Percentiles rank a stretch among this genome's conserved stretches.
Evolutionary conservation across 2,888 invertebrate species (phyloP).

Genomic region (Caenorhabditis imperialis): DNA sequence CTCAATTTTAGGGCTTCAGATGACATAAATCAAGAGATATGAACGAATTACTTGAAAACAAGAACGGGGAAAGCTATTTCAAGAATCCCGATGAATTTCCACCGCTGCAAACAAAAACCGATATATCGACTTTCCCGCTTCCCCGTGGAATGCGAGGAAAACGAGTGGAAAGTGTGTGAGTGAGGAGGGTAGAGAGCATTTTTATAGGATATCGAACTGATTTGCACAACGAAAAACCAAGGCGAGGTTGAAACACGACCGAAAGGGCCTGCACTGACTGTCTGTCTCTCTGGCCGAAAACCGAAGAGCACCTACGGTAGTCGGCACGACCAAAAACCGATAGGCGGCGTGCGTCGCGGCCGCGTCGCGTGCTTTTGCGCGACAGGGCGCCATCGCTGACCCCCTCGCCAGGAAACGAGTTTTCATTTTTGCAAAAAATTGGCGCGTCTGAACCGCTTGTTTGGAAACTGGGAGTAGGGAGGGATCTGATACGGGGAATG

Average conservation of each 20-base stretch:
- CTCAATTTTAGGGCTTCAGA: neutral
- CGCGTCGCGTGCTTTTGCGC: slow-evolving; percentile 20
- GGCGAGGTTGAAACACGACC: slow-evolving; percentile 29
- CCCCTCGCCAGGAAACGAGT: slow-evolving; percentile 6
- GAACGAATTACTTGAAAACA: neutral
- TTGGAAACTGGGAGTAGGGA: no score
- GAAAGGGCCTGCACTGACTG: slow-evolving; percentile 25
- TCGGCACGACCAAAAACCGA: slow-evolving; percentile 47
- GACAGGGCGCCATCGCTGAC: slow-evolving; percentile 17
- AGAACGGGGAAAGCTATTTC: no score
- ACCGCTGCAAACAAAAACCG: slow-evolving; percentile 10
- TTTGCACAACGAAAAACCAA: slow-evolving; percentile 46
- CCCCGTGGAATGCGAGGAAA: neutral
- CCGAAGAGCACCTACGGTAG: slow-evolving; percentile 67
- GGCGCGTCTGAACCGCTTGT: no score
- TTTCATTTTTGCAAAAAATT: slow-evolving; percentile 24
- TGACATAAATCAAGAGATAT: neutral
- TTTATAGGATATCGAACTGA: slow-evolving; percentile 29
- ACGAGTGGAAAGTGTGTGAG: neutral
- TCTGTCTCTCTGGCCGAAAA: slow-evolving; percentile 62
- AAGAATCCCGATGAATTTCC: no score
- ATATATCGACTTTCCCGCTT: slow-evolving; percentile 39
- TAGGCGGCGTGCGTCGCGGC: slow-evolving; percentile 34
- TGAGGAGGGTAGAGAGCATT: neutral
- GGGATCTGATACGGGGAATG: no score